Base-by-base conservation (phyloP, 2,797 vertebrate species). In the Chloroceryle inda region DNA sequence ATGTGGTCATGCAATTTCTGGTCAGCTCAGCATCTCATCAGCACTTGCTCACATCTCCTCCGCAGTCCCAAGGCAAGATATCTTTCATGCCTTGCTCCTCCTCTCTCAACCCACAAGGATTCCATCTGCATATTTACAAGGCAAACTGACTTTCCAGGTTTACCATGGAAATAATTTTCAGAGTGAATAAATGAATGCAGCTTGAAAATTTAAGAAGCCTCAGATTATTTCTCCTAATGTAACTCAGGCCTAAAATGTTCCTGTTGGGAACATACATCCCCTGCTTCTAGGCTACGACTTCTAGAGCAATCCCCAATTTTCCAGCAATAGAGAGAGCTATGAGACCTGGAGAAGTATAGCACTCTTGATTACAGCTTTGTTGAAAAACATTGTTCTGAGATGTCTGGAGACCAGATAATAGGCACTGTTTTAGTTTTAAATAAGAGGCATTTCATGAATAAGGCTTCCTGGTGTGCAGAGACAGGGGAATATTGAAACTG, bases 391-490 rank as follows among this genome's bases (percentile, higher is more conserved):
- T 93, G 85, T 92, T 95, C 72, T 83, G 83, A 85, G 59, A 68
- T 16, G 49, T 90, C 92, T 95, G 67, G 94, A 96, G 88, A 95
- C 12, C 6, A 92, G 93, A 95, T 96, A 95, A 95, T 95, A 95
- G 94, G 83, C 81, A 75, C 52, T 93, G 74, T 13, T 97, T 94
- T 64, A 74, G 91, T 74, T 94, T 93, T 91, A 95, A 95, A 92
- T 96, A 95, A 95, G 83, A 94, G 85, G 56, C 83, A 68, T 96
- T 94, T 92, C 80, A 91, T 91, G 88, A 96, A 88, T 76, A 93
- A 95, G 93, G 37, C 91, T 84, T 87, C 83, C 26, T 88, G 87
- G 56, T 45, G 72, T 74, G 89, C 88, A 85, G 71, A 89, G 71
- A 77, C 20, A 38, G 29, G 75, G 76, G 42, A 86, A 85, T 95